Base-by-base conservation (phyloP, 2,888 invertebrate genomes). In the Diachrysia chrysitis region DNA sequence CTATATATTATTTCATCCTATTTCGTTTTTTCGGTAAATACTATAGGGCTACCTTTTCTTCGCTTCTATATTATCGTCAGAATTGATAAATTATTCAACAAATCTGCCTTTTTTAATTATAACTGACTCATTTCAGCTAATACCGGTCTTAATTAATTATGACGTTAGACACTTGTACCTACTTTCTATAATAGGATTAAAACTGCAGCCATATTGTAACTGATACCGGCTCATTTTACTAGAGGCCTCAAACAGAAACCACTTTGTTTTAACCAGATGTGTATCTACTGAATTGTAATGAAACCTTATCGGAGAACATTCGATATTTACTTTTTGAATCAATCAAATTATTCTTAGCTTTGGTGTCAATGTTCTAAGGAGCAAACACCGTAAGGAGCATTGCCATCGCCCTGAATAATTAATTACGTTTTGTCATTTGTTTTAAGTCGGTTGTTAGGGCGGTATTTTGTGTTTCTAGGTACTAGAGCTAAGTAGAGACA, bases 131-230 rank as follows among this genome's bases (percentile, higher is more conserved):
- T n/a, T n/a, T 5, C 29, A 32, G 29, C 29, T 25, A 25, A 25
- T 25, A n/a, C n/a, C 25, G 25, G 25, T 25, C 25, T 25, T 25
- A 25, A 25, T n/a, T n/a, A n/a, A 2, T 25, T 42, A 42, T 42
- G 42, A n/a, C n/a, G 42, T 42, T 7, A 32, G n/a, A 42, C 42
- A 14, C 12, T 9, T 2, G 17, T 7, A 19, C 2, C 1, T 21
- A 51, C 48, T 57, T 42, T 48, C 35, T 5, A 16, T 53, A 63
- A 54, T 60, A 58, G 57, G 69, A 63, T 68, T 59, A 42, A 29
- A 59, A 46, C 53, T 57, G 71, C 57, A 51, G 62, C 68, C 62
- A 63, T 68, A 1, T 35, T 71, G 71, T 58, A 76, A 76, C 58
- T 7, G 12, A 75, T 51, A 69, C 75, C 10, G 4, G n/a, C 32